These are phyloP conservation scores for Gonatopus flavifemur DNA, from an alignment of 1,140 invertebrate species.

Conservation along the genomic window DNA sequence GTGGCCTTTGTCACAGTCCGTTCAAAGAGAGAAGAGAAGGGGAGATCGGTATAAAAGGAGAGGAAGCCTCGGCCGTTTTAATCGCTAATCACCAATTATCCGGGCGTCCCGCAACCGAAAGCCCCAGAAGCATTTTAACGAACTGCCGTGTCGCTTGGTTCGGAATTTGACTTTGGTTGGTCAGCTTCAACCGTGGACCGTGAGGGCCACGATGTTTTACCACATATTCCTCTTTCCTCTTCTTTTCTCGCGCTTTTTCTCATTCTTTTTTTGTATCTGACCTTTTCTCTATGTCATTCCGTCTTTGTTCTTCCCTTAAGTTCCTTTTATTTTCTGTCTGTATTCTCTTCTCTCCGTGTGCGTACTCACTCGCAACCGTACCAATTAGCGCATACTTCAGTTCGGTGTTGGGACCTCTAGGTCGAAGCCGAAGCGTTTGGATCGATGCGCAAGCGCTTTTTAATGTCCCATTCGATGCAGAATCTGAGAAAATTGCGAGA, in stretches of 20 bases:
- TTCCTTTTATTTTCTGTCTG: slow-evolving; percentile 5
- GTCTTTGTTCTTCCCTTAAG: slow-evolving; percentile 18
- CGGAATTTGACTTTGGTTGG: slow-evolving; percentile 54
- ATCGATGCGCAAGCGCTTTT: too few relatives aligned
- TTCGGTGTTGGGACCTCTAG: slow-evolving; percentile 28
- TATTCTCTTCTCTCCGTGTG: slow-evolving; percentile 3
- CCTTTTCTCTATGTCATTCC: slow-evolving; percentile 12
- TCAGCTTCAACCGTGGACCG: slow-evolving; percentile 5
- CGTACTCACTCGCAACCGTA: slow-evolving; percentile 26
- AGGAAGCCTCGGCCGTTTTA: slow-evolving; percentile 48
- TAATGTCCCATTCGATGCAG: too few relatives aligned
- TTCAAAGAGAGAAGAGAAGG: background rate
- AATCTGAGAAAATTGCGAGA: too few relatives aligned
- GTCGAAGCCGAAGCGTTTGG: slow-evolving; percentile 1
- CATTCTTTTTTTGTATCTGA: slow-evolving; percentile 3
- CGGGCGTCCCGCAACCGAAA: slow-evolving; percentile 53
- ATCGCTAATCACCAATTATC: slow-evolving; percentile 61
- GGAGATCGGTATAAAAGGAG: background rate
- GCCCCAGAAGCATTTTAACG: slow-evolving; percentile 59
- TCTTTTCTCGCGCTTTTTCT: background rate
- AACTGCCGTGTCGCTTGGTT: slow-evolving; percentile 54
- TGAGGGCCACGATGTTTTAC: slow-evolving; percentile 10
- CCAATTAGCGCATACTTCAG: slow-evolving; percentile 54
- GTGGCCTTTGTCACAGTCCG: too few relatives aligned
- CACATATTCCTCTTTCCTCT: slow-evolving; percentile 17